phyloP scores from a whole-genome alignment of 1,140 invertebrate genomes.

The Drosophila santomea region DNA sequence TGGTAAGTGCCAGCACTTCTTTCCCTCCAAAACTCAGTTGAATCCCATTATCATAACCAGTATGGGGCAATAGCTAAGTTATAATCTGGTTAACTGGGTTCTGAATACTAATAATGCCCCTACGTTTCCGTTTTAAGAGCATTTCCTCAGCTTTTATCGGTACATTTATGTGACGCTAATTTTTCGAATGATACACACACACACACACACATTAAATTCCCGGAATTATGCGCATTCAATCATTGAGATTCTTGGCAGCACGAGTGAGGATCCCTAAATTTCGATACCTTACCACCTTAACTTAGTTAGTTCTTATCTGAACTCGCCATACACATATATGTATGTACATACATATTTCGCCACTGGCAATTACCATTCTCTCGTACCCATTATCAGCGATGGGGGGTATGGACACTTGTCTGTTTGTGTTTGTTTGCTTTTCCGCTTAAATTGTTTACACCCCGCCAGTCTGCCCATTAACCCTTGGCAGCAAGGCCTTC shows the following conservation, averaged over 20 bases:
- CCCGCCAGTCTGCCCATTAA: slow-evolving; percentile 20
- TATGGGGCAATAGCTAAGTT: background rate
- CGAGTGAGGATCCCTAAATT: no score
- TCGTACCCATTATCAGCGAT: slow-evolving; percentile 27
- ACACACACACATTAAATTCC: background rate
- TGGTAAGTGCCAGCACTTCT: slow-evolving; percentile 47
- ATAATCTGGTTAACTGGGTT: background rate
- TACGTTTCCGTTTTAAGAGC: no score
- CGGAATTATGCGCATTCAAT: background rate
- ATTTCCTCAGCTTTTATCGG: no score
- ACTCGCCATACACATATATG: background rate
- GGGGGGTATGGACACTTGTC: slow-evolving; percentile 23
- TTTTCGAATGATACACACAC: no score
- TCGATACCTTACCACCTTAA: no score
- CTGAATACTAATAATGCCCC: background rate
- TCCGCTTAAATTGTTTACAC: slow-evolving; percentile 43
- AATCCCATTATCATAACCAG: slow-evolving; percentile 6
- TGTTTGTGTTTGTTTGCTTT: slow-evolving; percentile 39
- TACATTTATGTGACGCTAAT: no score
- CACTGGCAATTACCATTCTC: slow-evolving; percentile 41
- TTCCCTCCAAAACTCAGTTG: background rate
- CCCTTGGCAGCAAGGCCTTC: slow-evolving; percentile 6
- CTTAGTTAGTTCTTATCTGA: slow-evolving; percentile 17
- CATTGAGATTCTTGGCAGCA: background rate
- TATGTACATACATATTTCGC: slow-evolving; percentile 14